These are phyloP conservation scores for Heliconius aoede DNA, from an alignment of 2,888 invertebrate species.

Conservation along the genomic window DNA sequence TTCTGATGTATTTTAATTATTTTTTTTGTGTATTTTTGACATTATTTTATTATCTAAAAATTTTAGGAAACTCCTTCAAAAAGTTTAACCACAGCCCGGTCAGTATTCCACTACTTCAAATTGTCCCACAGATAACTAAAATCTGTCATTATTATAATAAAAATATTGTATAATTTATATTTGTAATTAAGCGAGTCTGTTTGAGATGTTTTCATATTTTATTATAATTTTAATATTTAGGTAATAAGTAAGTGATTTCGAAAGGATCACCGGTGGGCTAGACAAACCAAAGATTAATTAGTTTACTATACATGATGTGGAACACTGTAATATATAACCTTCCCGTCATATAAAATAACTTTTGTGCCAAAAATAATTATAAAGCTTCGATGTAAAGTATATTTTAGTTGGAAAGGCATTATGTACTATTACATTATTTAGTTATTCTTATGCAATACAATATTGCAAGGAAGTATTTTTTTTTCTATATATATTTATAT, in stretches of 20 bases:
- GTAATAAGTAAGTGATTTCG: slow-evolving; percentile 59
- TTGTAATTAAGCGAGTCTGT: slow-evolving; percentile 59
- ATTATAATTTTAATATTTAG: slow-evolving; percentile 57
- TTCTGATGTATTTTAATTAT: no score
- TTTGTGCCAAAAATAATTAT: slow-evolving; percentile 75
- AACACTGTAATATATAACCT: slow-evolving; percentile 73
- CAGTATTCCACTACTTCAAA: slow-evolving; percentile 39
- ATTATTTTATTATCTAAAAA: neutral
- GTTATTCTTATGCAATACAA: slow-evolving; percentile 68
- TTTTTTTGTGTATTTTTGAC: neutral
- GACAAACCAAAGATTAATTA: slow-evolving; percentile 82
- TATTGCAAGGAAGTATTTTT: slow-evolving; percentile 70
- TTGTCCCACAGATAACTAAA: slow-evolving; percentile 30
- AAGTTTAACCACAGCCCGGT: slow-evolving; percentile 22
- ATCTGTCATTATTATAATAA: slow-evolving; percentile 36
- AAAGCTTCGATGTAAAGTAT: slow-evolving; percentile 66
- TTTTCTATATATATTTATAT: slow-evolving; percentile 49
- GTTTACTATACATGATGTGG: slow-evolving; percentile 61
- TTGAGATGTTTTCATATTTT: slow-evolving; percentile 70
- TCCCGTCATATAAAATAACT: slow-evolving; percentile 69
- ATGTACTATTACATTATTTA: slow-evolving; percentile 70
- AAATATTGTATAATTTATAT: slow-evolving; percentile 45
- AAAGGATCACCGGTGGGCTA: slow-evolving; percentile 78
- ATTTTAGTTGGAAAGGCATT: slow-evolving; percentile 71
- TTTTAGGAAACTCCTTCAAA: neutral